Conservation (phyloP, 2,888 invertebrate genomes). For the Lypha dubia region DNA sequence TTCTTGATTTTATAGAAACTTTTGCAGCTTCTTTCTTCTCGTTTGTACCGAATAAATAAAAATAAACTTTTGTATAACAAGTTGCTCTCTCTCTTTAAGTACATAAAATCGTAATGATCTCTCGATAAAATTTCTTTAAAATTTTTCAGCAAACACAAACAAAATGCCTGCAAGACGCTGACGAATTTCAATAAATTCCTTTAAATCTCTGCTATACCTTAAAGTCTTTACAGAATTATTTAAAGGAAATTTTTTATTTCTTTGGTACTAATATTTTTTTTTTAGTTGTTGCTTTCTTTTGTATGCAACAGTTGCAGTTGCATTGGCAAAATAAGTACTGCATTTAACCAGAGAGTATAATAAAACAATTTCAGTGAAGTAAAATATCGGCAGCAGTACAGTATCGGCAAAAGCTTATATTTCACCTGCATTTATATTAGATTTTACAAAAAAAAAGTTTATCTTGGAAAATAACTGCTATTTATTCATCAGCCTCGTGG, state of each 20-base stretch:
- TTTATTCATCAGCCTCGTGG: constrained; percentile 69
- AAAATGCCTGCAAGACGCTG: too few species aligned
- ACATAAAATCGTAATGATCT: too few species aligned
- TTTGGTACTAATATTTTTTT: constrained; percentile 13
- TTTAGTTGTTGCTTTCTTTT: constrained; percentile 28
- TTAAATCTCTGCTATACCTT: constrained; percentile 3
- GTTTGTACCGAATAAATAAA: too few species aligned
- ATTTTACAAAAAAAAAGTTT: constrained; percentile 44
- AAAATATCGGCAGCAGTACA: constrained; percentile 69
- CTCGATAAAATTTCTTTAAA: too few species aligned
- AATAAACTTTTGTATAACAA: too few species aligned
- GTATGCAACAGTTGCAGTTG: constrained; percentile 48
- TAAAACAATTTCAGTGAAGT: neutral
- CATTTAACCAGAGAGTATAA: neutral
- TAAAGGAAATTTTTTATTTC: constrained; percentile 20
- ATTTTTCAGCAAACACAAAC: too few species aligned
- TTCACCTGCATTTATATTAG: constrained; percentile 57
- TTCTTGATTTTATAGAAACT: too few species aligned
- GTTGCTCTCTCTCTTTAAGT: too few species aligned
- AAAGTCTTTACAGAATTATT: neutral
- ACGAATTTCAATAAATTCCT: constrained; percentile 6
- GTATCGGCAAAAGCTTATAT: constrained; percentile 74
- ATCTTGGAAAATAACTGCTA: constrained; percentile 64
- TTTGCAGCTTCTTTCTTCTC: too few species aligned
- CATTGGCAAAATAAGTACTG: constrained; percentile 16